phyloP scores from a whole-genome alignment of 1,140 invertebrate genomes.

The Vanessa tameamea region DNA sequence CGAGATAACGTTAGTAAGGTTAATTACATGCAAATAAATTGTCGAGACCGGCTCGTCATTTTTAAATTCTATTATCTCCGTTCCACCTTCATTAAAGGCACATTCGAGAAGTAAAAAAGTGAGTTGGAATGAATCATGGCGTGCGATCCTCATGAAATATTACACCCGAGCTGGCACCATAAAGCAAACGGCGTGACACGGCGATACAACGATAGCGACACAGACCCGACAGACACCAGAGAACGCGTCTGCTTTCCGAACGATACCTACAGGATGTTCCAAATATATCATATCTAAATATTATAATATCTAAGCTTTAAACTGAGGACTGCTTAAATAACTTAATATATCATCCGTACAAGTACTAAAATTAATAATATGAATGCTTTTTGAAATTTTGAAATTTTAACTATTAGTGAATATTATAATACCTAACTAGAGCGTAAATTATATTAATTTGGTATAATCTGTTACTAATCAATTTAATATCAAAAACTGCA shows the following conservation, averaged over 20 bases:
- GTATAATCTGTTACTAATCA: no score
- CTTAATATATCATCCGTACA: no score
- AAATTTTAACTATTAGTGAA: no score
- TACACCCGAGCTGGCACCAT: conserved; percentile 78
- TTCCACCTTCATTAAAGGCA: conserved; percentile 73
- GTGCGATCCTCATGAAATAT: conserved; percentile 79
- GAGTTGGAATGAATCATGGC: conserved; percentile 76
- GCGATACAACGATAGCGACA: conserved; percentile 80
- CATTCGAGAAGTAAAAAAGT: conserved; percentile 75
- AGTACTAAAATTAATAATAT: no score
- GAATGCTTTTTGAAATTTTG: no score
- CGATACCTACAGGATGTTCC: conserved; percentile 60
- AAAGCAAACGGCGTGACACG: conserved; percentile 77
- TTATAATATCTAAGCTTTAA: not conserved
- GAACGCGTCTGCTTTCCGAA: conserved; percentile 67
- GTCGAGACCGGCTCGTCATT: conserved; percentile 37
- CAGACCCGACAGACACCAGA: conserved; percentile 72
- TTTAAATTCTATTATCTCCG: conserved; percentile 68
- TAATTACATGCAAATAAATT: conserved; percentile 45
- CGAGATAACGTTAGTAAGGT: conserved; percentile 23
- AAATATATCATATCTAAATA: conserved; percentile 13
- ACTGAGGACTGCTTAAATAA: no score
- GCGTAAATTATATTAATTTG: no score
- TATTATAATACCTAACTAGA: no score
- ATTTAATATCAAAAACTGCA: no score